Base-by-base conservation (phyloP, 2,113 vertebrate species). In the Petaurus breviceps region DNA sequence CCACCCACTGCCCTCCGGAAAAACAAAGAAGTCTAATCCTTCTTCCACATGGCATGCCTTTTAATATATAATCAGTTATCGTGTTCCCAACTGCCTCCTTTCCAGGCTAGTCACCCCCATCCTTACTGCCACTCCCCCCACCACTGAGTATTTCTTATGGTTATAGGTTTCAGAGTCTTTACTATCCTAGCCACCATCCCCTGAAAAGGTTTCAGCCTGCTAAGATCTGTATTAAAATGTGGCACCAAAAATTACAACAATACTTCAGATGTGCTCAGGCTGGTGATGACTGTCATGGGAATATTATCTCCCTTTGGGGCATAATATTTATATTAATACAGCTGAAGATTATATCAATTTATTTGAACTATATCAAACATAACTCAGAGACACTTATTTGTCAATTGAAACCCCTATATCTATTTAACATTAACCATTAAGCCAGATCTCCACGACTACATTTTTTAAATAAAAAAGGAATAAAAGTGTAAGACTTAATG, bases 151-250 rank as follows among this genome's bases (percentile, higher is more conserved):
- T 93, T 91, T 55, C 47, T 93, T 49, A 3, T 47, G 46, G 57
- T 43, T 43, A 93, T 49, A 37, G n/a, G 51, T 89, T 94, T 53
- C 91, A 95, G 51, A 23, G 46, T 90, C 28, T 94, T 54, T 28
- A n/a, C 43, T 53, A 4, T 91, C 43, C 49, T 94, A 26, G 89
- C 37, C 50, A 92, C 90, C 51, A 2, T 53, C 90, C 28, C 91
- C 50, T 43, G 43, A 93, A 90, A 53, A 37, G 90, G 95, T 50
- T 93, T 46, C 31, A 22, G 2, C 93, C n/a, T 96, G 50, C 92
- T 52, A 50, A 51, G n/a, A 37, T 77, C n/a, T 4, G 90, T 52
- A n/a, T 46, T 93, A 37, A 94, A 90, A 47, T 91, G 26, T 37
- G n/a, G 12, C 84, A 89, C 91, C 94, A 89, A 92, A 54, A 94